Evolutionary conservation across 2,797 vertebrate species (phyloP).

Genomic region (Nasua narica): DNA sequence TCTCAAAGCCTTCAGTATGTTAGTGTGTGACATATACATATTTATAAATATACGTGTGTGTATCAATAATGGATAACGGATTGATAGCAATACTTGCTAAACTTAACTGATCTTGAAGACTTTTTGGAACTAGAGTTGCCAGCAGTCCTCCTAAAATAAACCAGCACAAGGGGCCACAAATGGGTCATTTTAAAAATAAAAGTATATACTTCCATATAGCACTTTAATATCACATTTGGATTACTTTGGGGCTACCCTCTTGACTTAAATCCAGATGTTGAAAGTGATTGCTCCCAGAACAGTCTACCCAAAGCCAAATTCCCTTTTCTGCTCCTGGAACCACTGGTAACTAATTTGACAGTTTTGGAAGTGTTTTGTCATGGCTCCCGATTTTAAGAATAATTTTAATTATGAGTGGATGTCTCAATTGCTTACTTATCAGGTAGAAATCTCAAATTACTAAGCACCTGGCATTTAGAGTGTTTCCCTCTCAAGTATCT

Average conservation of each 20-base stretch:
- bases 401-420: background rate
- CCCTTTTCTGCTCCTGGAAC: background rate
- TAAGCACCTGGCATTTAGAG: background rate
- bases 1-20: background rate
- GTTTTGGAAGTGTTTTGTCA: background rate
- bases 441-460: background rate
- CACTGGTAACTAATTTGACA: background rate
- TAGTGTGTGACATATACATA: background rate
- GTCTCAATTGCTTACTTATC: background rate
- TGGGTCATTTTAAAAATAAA: background rate
- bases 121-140: background rate
- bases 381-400: background rate
- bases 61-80: background rate
- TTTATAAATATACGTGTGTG: no score
- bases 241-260: background rate
- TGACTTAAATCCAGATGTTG: background rate
- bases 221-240: background rate
- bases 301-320: background rate
- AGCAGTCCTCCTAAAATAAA: background rate
- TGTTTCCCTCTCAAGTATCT: background rate
- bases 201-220: background rate
- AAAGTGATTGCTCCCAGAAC: background rate
- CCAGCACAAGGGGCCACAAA: background rate
- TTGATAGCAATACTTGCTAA: background rate
- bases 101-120: background rate